Conservation (phyloP, 2,888 invertebrate species). For the Sisyra terminalis region DNA sequence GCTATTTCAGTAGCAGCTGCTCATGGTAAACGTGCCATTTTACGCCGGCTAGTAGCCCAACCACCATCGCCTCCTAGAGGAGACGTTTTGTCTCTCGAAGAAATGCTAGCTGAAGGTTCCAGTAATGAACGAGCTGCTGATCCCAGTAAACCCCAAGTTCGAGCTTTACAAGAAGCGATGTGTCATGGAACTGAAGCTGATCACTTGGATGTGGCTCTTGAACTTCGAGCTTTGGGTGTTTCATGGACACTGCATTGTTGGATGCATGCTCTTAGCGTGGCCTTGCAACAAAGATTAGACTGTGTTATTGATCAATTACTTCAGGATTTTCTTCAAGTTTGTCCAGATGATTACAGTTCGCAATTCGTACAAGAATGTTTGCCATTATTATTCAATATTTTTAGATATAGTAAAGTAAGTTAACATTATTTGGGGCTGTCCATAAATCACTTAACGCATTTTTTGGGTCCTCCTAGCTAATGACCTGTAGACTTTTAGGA, state of each 20-base stretch:
- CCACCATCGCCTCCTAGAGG: slow-evolving; percentile 46
- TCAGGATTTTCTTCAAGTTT: slow-evolving; percentile 80
- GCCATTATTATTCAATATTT: slow-evolving; percentile 76
- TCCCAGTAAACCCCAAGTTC: slow-evolving; percentile 66
- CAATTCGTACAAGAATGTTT: slow-evolving; percentile 83
- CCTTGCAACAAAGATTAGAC: slow-evolving; percentile 68
- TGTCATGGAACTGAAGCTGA: slow-evolving; percentile 88
- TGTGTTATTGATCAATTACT: slow-evolving; percentile 75
- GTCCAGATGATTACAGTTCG: slow-evolving; percentile 76
- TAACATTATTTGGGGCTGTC: not conserved
- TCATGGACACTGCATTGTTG: slow-evolving; percentile 88
- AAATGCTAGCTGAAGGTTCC: slow-evolving; percentile 71
- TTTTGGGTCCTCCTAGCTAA: too few species aligned
- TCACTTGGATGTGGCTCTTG: slow-evolving; percentile 77
- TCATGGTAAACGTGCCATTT: slow-evolving; percentile 64
- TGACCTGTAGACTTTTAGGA: too few species aligned
- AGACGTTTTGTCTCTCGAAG: slow-evolving; percentile 72
- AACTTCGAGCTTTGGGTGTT: slow-evolving; percentile 69
- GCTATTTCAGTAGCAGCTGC: slow-evolving; percentile 81
- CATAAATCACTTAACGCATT: not conserved
- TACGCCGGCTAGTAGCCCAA: slow-evolving; percentile 63
- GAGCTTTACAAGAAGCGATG: slow-evolving; percentile 82
- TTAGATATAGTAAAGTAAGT: slow-evolving; percentile 71
- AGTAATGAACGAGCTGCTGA: slow-evolving; percentile 21
- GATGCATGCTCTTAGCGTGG: slow-evolving; percentile 77